Evolutionary conservation across 2,797 vertebrate species (phyloP).

Genomic region (Ctenochaetus hawaiiensis): DNA sequence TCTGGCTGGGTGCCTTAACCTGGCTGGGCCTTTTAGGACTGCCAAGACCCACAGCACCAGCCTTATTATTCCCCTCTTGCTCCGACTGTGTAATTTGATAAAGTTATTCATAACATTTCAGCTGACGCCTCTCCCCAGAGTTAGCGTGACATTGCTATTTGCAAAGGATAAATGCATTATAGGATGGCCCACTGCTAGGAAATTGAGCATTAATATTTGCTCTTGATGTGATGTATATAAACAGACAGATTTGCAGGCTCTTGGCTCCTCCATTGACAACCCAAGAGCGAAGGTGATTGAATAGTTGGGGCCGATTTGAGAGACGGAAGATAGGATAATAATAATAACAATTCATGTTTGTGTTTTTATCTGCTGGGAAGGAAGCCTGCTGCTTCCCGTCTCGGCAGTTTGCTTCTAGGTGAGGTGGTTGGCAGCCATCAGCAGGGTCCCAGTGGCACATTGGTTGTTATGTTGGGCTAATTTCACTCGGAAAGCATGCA

Average conservation of each 20-base stretch:
- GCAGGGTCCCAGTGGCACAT: slow-evolving; percentile 67
- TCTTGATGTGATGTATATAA: slow-evolving; percentile 84
- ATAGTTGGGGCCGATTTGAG: slow-evolving; percentile 56
- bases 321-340: slow-evolving; percentile 66
- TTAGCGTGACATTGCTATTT: slow-evolving; percentile 86
- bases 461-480: slow-evolving; percentile 74
- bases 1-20: slow-evolving; percentile 71
- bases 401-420: slow-evolving; percentile 59
- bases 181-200: slow-evolving; percentile 81
- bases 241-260: slow-evolving; percentile 77
- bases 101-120: slow-evolving; percentile 85
- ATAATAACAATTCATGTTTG: slow-evolving; percentile 76
- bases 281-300: slow-evolving; percentile 55
- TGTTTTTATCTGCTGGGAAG: slow-evolving; percentile 75
- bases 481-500: slow-evolving; percentile 73
- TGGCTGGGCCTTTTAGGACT: slow-evolving; percentile 66
- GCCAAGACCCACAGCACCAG: slow-evolving; percentile 64
- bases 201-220: slow-evolving; percentile 85
- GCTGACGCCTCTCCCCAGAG: slow-evolving; percentile 79
- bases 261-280: slow-evolving; percentile 72
- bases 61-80: slow-evolving; percentile 80
- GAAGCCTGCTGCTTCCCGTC: slow-evolving; percentile 70
- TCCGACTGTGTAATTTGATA: slow-evolving; percentile 83
- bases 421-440: slow-evolving; percentile 70
- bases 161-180: slow-evolving; percentile 85